A percentile compares a stretch with the other conserved stretches of the same genome.
Evolutionary conservation across 2,888 invertebrate genomes (phyloP).

Genomic region (Lottia scabra): DNA sequence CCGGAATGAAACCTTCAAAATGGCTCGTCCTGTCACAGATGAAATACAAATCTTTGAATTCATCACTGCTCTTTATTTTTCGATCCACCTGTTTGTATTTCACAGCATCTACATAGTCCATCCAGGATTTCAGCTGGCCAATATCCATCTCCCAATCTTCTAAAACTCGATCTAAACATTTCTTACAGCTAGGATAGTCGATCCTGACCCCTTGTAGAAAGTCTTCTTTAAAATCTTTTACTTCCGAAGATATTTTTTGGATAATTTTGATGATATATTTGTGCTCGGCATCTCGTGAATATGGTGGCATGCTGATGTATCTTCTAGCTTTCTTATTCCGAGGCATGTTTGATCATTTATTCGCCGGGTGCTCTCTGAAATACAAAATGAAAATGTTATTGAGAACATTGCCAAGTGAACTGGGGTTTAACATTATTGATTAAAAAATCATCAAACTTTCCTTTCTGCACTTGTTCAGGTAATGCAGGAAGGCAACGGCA

Average conservation of each 20-base stretch:
- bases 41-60: conserved; percentile 36
- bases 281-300: conserved; percentile 46
- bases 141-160: conserved; percentile 35
- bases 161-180: conserved; percentile 36
- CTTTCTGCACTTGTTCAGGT: no score
- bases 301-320: conserved; percentile 31
- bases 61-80: conserved; percentile 27
- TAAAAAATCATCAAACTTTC: no score
- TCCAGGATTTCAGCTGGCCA: conserved; percentile 39
- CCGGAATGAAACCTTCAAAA: conserved; percentile 45
- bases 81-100: conserved; percentile 32
- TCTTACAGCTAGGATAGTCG: conserved; percentile 35
- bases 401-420: no score
- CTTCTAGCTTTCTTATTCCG: conserved; percentile 5
- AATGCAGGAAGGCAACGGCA: no score
- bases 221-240: conserved; percentile 43
- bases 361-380: background rate
- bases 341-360: conserved; percentile 5
- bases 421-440: no score
- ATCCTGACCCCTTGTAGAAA: conserved; percentile 35
- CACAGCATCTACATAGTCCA: conserved; percentile 41
- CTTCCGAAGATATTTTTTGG: conserved; percentile 42
- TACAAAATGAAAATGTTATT: background rate
- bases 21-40: conserved; percentile 45
- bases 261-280: conserved; percentile 42